Evolutionary conservation across 2,888 invertebrate genomes (phyloP).

Genomic region (Plutella xylostella): DNA sequence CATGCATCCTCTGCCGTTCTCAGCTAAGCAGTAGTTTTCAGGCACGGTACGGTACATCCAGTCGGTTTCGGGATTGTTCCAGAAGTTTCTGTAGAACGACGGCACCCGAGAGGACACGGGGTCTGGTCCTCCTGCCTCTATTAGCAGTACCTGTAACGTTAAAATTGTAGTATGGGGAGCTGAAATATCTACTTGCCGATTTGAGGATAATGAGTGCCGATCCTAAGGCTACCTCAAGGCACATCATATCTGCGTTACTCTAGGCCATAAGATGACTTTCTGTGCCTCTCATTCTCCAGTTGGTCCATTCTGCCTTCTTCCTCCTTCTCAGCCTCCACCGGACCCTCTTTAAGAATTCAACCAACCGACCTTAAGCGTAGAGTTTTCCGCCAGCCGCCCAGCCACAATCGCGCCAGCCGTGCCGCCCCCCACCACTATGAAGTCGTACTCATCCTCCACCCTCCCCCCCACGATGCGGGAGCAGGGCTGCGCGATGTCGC

Average conservation of each 20-base stretch:
- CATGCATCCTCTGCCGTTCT: slow-evolving; percentile 46
- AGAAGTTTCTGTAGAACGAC: slow-evolving; percentile 7
- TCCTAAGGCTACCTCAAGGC: too few relatives aligned
- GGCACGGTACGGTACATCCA: slow-evolving; percentile 71
- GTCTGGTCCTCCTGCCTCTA: slow-evolving; percentile 59
- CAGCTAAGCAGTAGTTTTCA: slow-evolving; percentile 45
- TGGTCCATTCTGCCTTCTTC: background rate
- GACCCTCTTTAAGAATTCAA: background rate
- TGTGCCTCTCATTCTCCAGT: background rate
- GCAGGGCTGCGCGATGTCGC: slow-evolving; percentile 48
- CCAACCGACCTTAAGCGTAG: slow-evolving; percentile 42
- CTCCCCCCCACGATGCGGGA: slow-evolving; percentile 42
- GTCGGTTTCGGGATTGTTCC: slow-evolving; percentile 6
- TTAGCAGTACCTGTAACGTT: slow-evolving; percentile 8
- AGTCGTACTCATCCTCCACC: slow-evolving; percentile 55
- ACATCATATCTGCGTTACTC: too few relatives aligned
- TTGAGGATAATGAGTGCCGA: too few relatives aligned
- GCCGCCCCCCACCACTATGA: slow-evolving; percentile 67
- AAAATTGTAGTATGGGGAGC: too few relatives aligned
- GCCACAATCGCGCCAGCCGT: slow-evolving; percentile 66
- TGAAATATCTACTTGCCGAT: too few relatives aligned
- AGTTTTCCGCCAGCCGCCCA: slow-evolving; percentile 57
- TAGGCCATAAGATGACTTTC: background rate
- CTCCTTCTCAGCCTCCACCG: background rate
- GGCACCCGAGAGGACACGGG: slow-evolving; percentile 5